Evolutionary conservation across 2,113 vertebrate species (phyloP).

Genomic region (Corythornis cristatus): DNA sequence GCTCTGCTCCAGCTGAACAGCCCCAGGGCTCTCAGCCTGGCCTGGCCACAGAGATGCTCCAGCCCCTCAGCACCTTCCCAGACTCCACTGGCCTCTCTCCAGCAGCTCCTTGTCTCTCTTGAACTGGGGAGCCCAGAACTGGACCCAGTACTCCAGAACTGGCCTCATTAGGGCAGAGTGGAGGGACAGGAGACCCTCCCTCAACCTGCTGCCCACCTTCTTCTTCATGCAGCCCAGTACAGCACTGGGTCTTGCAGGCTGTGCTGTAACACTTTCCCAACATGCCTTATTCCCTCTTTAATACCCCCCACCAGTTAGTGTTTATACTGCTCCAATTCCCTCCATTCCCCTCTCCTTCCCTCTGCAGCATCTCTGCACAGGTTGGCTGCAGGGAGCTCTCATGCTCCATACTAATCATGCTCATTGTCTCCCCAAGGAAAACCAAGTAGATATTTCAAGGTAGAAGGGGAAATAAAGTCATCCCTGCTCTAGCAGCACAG

Average conservation of each 20-base stretch:
- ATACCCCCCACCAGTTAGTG: not conserved
- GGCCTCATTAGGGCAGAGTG: not conserved
- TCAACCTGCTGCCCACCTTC: not conserved
- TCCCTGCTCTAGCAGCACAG: not conserved
- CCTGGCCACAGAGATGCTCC: no score
- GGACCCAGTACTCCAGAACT: not conserved
- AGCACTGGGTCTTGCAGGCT: not conserved
- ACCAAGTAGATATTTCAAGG: not conserved
- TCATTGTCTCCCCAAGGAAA: not conserved
- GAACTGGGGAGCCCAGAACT: not conserved
- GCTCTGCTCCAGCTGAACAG: no score
- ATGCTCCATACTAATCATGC: rapidly evolving
- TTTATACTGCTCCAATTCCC: not conserved
- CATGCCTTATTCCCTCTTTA: not conserved
- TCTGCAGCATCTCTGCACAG: not conserved
- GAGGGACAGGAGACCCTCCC: not conserved
- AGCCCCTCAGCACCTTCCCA: not conserved
- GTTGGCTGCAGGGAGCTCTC: not conserved
- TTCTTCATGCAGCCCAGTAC: not conserved
- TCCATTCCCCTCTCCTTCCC: not conserved
- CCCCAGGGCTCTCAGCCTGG: no score
- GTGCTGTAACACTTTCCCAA: not conserved
- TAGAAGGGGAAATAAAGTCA: not conserved
- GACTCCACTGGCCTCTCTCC: not conserved
- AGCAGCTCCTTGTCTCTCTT: not conserved